These are phyloP conservation scores for Gadopsis marmoratus DNA, from an alignment of 2,797 vertebrate species.

Conservation along the genomic window DNA sequence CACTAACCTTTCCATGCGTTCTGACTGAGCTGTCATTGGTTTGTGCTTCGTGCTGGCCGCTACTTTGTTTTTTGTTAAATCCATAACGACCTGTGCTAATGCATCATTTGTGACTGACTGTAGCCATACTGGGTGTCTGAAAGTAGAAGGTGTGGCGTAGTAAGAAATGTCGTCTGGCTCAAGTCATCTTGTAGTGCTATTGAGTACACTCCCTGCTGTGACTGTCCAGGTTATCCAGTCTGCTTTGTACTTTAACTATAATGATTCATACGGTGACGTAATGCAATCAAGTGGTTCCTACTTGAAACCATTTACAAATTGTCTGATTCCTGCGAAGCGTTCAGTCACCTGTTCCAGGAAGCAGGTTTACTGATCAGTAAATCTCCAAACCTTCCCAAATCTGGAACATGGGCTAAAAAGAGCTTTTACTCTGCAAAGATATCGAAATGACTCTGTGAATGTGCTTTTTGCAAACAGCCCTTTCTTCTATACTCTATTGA, in stretches of 20 bases:
- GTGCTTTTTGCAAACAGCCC: conserved; percentile 10
- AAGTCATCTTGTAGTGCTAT: conserved; percentile 29
- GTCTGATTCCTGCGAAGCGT: background rate
- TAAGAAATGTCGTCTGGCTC: conserved; percentile 10
- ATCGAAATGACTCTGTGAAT: conserved; percentile 12
- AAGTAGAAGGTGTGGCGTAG: background rate
- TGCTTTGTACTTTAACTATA: conserved; percentile 6
- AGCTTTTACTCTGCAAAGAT: background rate
- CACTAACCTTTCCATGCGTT: background rate
- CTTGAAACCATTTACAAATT: background rate
- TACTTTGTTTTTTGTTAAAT: conserved; percentile 1
- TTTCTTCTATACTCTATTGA: background rate
- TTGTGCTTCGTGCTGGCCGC: conserved; percentile 8
- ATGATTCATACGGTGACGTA: conserved; percentile 30
- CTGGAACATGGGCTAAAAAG: background rate
- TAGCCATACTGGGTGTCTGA: conserved; percentile 21
- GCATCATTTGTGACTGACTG: conserved; percentile 15
- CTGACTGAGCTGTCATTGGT: conserved; percentile 7
- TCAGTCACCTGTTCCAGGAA: background rate
- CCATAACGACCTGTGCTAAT: conserved; percentile 6
- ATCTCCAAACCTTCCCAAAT: background rate
- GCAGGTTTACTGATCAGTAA: background rate
- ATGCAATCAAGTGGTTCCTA: background rate
- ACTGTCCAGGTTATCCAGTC: conserved; percentile 11
- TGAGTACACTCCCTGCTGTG: conserved; percentile 42